Percentiles rank a stretch among this genome's conserved stretches.
phyloP scores from a whole-genome alignment of 2,797 vertebrate species.

The Cephalopachus bancanus region DNA sequence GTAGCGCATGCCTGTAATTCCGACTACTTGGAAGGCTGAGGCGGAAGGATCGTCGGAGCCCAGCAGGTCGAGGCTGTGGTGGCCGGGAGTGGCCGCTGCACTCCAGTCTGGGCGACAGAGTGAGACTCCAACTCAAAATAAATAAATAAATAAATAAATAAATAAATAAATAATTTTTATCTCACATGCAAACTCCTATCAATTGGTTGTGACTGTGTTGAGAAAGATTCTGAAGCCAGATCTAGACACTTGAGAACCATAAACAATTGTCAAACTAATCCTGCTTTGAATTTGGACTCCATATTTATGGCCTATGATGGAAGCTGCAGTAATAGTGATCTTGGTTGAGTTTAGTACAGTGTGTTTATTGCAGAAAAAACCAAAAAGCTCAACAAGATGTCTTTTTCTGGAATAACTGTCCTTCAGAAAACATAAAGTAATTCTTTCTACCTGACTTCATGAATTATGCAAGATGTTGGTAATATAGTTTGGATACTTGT shows the following conservation, averaged over 20 bases:
- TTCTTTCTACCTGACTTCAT: slow-evolving; percentile 39
- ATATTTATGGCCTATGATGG: background rate
- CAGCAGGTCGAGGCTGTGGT: too few species aligned
- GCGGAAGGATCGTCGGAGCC: too few species aligned
- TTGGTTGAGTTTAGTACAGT: too few species aligned
- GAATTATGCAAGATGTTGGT: background rate
- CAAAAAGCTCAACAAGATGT: background rate
- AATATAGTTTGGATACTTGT: too few species aligned
- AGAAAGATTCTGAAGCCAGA: background rate
- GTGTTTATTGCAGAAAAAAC: too few species aligned
- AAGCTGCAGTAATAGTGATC: background rate
- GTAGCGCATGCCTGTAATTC: too few species aligned
- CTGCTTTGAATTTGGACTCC: background rate
- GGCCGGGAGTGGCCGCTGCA: too few species aligned
- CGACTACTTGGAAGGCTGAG: too few species aligned
- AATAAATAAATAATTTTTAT: background rate
- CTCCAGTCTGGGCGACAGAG: too few species aligned
- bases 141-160: background rate
- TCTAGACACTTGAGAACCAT: background rate
- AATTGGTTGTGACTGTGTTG: background rate
- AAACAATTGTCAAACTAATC: background rate
- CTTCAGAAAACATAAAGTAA: slow-evolving; percentile 3
- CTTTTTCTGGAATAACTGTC: background rate
- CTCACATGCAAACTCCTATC: background rate
- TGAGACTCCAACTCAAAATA: too few species aligned